Conservation (phyloP, 2,888 invertebrate species). For the Scaeva pyrastri region DNA sequence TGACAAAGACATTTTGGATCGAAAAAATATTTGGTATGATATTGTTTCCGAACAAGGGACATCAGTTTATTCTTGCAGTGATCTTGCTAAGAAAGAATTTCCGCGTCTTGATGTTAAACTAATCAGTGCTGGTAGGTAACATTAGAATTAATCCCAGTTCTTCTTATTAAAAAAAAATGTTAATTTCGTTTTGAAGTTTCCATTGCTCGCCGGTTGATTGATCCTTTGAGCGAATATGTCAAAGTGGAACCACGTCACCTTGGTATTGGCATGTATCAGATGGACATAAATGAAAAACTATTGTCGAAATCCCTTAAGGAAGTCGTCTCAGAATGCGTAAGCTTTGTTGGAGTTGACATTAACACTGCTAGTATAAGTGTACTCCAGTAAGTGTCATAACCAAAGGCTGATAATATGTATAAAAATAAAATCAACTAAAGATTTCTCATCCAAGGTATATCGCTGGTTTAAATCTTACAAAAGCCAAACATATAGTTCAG, state of each 20-base stretch:
- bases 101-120: conserved; percentile 92
- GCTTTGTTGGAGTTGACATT: conserved; percentile 96
- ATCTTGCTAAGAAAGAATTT: conserved; percentile 93
- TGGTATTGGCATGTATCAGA: conserved; percentile 97
- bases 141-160: no score
- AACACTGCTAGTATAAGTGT: conserved; percentile 94
- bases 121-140: conserved; percentile 88
- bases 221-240: conserved; percentile 95
- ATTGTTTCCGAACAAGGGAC: conserved; percentile 96
- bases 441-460: conserved; percentile 87
- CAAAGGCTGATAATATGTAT: neutral
- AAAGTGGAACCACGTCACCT: conserved; percentile 97
- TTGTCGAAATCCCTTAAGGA: conserved; percentile 90
- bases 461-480: conserved; percentile 91
- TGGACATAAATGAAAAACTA: conserved; percentile 92
- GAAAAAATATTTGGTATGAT: conserved; percentile 86
- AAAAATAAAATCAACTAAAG: neutral
- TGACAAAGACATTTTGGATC: conserved; percentile 85
- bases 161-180: neutral
- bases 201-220: conserved; percentile 94
- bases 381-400: conserved; percentile 87
- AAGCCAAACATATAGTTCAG: conserved; percentile 91
- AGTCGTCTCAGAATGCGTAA: conserved; percentile 95
- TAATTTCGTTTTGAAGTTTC: conserved; percentile 85
- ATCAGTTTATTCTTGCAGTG: conserved; percentile 95